Base-by-base conservation (phyloP, 2,888 invertebrate genomes). In the Hipparchia sbordonii region DNA sequence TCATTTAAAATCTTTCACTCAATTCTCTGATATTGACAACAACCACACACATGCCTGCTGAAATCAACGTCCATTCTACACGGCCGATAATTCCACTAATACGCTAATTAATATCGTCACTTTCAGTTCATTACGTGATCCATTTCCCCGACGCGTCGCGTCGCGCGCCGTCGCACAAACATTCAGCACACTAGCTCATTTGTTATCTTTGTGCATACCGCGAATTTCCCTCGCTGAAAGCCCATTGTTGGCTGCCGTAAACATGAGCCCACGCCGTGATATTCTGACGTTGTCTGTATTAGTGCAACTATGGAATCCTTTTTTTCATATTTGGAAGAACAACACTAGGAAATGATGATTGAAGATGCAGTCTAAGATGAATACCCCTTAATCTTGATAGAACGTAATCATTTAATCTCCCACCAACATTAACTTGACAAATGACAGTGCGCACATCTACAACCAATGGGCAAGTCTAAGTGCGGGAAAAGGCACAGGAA, bases 151-250 rank as follows among this genome's bases (percentile, higher is more conserved):
- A 54, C 57, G 74, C 70, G 54, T 13, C 57, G 67, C 61, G 23
- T 62, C 56, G 54, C 61, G 52, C 70, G 54, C 45, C 39, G 54
- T 23, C 70, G 71, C 77, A 78, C 75, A 79, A 77, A 74, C 79
- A 79, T 79, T 80, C 79, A 80, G 69, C 69, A 65, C 78, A 77
- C 79, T 77, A 80, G 81, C 82, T 81, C 82, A 82, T 85, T 82
- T 85, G 88, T 86, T 87, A 87, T 90, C 89, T 86, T 88, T 84
- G 82, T 79, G 78, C 83, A 85, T 87, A 85, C 85, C 85, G 77
- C 82, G 84, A 84, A 77, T 73, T 70, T 67, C 46, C 67, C 57
- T 52, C 67, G 70, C 70, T 74, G 73, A 76, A 73, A 77, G 86
- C 85, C 80, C 80, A 87, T 80, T 80, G 77, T 73, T 77, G 77